Percentiles rank a stretch among this genome's conserved stretches.
Conservation (phyloP, 2,113 vertebrate genomes). For the Saguinus imperator region DNA sequence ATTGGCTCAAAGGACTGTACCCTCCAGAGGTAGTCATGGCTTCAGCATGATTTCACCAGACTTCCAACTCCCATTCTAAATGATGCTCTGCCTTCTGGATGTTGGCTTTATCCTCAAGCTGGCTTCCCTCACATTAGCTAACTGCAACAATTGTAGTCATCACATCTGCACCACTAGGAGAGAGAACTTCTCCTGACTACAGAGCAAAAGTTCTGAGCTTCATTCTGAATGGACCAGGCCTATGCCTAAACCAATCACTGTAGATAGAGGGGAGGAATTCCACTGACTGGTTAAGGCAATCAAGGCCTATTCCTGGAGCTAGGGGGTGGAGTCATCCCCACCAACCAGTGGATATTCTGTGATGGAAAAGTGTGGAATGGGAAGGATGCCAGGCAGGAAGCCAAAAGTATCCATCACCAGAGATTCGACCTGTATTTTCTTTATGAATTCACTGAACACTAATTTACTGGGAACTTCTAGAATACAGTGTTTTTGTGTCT, state of each 20-base stretch:
- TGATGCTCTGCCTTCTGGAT: background rate
- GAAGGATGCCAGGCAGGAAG: background rate
- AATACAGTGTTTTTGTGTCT: background rate
- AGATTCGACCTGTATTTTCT: conserved; percentile 13
- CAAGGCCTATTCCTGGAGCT: background rate
- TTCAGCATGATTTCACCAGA: background rate
- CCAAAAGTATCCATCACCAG: background rate
- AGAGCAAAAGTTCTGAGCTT: background rate
- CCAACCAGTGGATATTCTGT: background rate
- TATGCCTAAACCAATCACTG: background rate
- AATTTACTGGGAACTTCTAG: background rate
- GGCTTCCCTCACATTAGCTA: background rate
- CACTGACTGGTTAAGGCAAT: background rate
- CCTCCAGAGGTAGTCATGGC: background rate
- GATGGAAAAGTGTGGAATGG: background rate
- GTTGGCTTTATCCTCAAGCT: background rate
- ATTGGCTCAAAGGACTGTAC: background rate
- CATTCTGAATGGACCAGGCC: background rate
- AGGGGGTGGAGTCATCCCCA: background rate
- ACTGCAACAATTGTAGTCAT: background rate
- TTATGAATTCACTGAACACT: background rate
- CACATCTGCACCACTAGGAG: background rate
- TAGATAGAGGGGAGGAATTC: background rate
- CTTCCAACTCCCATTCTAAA: background rate
- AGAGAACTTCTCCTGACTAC: background rate